Conservation (phyloP, 1,140 invertebrate species). For the Agrypnia vestita region DNA sequence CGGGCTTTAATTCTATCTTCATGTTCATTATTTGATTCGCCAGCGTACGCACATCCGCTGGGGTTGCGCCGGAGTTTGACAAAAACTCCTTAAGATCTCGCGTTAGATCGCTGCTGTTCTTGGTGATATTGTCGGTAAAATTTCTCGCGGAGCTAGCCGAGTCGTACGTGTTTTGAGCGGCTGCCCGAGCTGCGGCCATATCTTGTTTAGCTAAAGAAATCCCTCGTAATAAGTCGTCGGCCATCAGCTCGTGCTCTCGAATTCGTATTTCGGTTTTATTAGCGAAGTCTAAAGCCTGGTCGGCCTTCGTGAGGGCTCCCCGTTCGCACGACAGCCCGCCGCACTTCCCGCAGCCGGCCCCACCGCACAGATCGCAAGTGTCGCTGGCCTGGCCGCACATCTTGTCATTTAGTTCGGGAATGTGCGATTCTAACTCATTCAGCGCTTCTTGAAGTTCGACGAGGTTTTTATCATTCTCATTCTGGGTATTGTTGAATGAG, state of each 20-base stretch:
- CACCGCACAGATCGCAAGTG: slow-evolving; percentile 95
- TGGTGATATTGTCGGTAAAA: slow-evolving; percentile 70
- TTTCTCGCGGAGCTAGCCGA: slow-evolving; percentile 71
- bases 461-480: slow-evolving; percentile 81
- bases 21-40: slow-evolving; percentile 83
- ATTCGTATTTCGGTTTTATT: slow-evolving; percentile 87
- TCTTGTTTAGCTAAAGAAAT: slow-evolving; percentile 75
- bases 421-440: slow-evolving; percentile 77
- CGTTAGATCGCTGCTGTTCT: slow-evolving; percentile 74
- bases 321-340: slow-evolving; percentile 91
- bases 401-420: slow-evolving; percentile 90
- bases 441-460: slow-evolving; percentile 79
- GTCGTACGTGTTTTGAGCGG: slow-evolving; percentile 71
- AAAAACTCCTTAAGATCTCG: slow-evolving; percentile 85
- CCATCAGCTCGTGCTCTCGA: slow-evolving; percentile 85
- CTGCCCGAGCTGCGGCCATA: slow-evolving; percentile 71
- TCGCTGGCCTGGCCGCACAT: slow-evolving; percentile 92
- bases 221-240: slow-evolving; percentile 75
- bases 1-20: slow-evolving; percentile 79
- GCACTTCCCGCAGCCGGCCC: slow-evolving; percentile 93
- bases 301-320: slow-evolving; percentile 90
- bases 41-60: slow-evolving; percentile 85
- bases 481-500: slow-evolving; percentile 81
- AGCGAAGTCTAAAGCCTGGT: slow-evolving; percentile 88
- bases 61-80: slow-evolving; percentile 82